Conservation (phyloP, 2,888 invertebrate species). For the Monochamus alternatus region DNA sequence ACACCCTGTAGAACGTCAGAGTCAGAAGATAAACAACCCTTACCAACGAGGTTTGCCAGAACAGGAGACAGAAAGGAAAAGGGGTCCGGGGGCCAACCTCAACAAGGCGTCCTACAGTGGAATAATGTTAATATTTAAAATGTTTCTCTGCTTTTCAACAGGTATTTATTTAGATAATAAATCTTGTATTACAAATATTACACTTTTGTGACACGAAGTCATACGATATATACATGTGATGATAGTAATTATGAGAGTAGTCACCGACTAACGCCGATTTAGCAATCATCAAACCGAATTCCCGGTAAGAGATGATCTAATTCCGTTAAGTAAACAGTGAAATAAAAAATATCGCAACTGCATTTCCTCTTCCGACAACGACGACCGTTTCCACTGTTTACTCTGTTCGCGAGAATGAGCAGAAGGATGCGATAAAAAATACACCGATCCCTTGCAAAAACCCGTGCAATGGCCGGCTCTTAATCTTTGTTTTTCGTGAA, state of each 20-base stretch:
- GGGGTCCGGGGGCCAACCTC: no score
- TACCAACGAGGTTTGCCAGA: no score
- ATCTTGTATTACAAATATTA: no score
- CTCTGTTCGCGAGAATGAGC: neutral
- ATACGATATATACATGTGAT: no score
- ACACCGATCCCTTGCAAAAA: constrained; percentile 26
- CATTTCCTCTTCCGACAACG: constrained; percentile 4
- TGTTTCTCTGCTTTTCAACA: no score
- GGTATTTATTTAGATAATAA: no score
- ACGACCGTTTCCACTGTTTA: constrained; percentile 25
- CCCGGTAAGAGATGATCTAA: constrained; percentile 30
- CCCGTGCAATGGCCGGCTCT: constrained; percentile 22
- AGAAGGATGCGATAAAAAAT: neutral
- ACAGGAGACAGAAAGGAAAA: no score
- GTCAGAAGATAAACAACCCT: no score
- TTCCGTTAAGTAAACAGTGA: constrained; percentile 8
- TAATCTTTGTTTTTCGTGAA: constrained; percentile 49
- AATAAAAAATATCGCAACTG: constrained; percentile 32
- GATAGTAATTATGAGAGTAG: neutral
- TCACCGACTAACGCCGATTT: neutral
- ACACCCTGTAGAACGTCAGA: no score
- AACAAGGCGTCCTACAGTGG: no score
- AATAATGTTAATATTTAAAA: no score
- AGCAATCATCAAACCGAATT: constrained; percentile 15
- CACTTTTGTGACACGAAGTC: no score